Evolutionary conservation across 2,888 invertebrate species (phyloP).

Genomic region (Orchesellides sinensis): DNA sequence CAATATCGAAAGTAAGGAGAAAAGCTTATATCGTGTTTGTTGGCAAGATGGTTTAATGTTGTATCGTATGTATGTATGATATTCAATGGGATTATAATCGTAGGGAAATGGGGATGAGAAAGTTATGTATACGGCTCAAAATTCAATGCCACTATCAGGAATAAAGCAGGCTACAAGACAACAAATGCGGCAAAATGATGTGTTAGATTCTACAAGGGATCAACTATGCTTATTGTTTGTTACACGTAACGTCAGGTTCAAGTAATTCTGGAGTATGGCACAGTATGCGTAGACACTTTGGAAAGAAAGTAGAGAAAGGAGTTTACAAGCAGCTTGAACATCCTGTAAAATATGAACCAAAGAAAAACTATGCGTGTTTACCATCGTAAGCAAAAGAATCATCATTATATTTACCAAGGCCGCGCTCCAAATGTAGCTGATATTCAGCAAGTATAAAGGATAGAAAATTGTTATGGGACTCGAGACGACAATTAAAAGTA

Average conservation of each 20-base stretch:
- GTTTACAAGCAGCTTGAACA: too few species aligned
- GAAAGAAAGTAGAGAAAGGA: too few species aligned
- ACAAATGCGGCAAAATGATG: conserved; percentile 11
- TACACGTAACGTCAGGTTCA: too few species aligned
- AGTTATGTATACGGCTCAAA: conserved; percentile 9
- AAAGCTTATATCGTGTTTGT: background rate
- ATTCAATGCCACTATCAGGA: conserved; percentile 8
- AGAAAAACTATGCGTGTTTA: too few species aligned
- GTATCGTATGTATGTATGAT: background rate
- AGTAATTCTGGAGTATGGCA: too few species aligned
- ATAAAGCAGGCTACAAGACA: background rate
- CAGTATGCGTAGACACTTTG: too few species aligned
- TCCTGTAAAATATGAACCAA: too few species aligned
- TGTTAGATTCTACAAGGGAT: conserved; percentile 37
- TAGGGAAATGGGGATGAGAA: conserved; percentile 24
- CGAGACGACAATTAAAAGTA: conserved; percentile 56
- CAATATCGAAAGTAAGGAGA: background rate
- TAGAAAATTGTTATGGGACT: conserved; percentile 9
- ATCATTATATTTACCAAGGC: too few species aligned
- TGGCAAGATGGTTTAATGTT: background rate
- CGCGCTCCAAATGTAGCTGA: background rate
- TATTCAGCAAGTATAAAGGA: background rate
- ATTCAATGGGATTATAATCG: conserved; percentile 20
- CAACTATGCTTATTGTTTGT: too few species aligned
- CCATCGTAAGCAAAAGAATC: too few species aligned